A percentile compares a stretch with the other conserved stretches of the same genome.
phyloP scores from a whole-genome alignment of 2,888 invertebrate genomes.

The Sphecodes monilicornis region DNA sequence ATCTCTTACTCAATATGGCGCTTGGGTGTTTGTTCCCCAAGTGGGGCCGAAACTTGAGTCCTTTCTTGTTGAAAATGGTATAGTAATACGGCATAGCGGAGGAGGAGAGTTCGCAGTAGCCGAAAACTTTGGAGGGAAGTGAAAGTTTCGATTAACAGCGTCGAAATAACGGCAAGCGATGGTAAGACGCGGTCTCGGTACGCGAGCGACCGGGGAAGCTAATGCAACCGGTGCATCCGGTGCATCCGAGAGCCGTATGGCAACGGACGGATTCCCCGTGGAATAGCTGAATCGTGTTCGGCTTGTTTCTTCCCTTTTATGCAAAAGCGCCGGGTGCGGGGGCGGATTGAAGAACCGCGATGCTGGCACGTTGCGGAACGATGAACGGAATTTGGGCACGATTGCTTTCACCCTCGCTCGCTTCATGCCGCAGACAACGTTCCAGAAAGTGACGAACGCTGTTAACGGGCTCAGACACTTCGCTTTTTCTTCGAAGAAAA shows the following conservation, averaged over 20 bases:
- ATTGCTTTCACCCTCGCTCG: slow-evolving; percentile 33
- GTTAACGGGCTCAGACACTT: slow-evolving; percentile 18
- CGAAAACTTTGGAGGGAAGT: slow-evolving; percentile 6
- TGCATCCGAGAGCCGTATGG: background rate
- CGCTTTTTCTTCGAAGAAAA: slow-evolving; percentile 29
- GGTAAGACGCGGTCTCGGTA: background rate
- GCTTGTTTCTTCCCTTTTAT: slow-evolving; percentile 48
- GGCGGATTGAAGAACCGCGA: slow-evolving; percentile 22
- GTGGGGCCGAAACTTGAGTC: background rate
- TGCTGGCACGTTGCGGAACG: slow-evolving; percentile 31
- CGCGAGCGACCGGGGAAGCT: background rate
- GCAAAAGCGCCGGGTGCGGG: slow-evolving; percentile 36
- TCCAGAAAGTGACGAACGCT: slow-evolving; percentile 40
- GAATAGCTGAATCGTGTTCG: slow-evolving; percentile 47
- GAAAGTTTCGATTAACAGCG: background rate
- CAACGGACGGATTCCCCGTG: slow-evolving; percentile 9
- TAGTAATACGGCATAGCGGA: background rate
- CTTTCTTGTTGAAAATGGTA: background rate
- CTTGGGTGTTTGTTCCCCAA: background rate
- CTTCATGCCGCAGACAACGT: slow-evolving; percentile 18
- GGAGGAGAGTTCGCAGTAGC: background rate
- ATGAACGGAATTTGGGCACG: slow-evolving; percentile 37
- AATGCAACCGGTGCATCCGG: slow-evolving; percentile 10
- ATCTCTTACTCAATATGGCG: slow-evolving; percentile 5
- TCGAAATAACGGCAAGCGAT: background rate